Conservation (phyloP, 2,797 vertebrate species). For the Syngnathus rostellatus region DNA sequence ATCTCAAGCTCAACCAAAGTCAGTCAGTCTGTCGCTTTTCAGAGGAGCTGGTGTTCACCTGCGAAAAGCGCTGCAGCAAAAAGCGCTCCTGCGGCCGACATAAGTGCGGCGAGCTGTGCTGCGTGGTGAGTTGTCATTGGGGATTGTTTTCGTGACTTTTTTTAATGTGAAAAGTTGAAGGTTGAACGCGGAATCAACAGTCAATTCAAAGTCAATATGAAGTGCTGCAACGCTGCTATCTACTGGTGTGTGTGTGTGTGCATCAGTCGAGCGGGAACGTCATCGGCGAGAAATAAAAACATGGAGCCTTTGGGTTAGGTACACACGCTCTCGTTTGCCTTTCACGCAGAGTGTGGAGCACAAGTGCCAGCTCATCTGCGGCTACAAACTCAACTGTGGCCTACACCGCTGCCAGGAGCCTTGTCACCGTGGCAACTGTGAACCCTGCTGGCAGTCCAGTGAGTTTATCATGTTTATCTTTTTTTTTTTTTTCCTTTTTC, state of each 20-base stretch:
- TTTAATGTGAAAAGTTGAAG: too few relatives aligned
- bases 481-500: background rate
- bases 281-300: too few relatives aligned
- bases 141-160: background rate
- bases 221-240: too few relatives aligned
- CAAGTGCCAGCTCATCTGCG: slow-evolving; percentile 87
- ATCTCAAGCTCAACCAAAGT: too few relatives aligned
- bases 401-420: slow-evolving; percentile 93
- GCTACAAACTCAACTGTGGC: slow-evolving; percentile 93
- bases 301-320: too few relatives aligned
- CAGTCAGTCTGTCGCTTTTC: background rate
- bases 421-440: slow-evolving; percentile 95
- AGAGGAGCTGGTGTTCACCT: slow-evolving; percentile 85
- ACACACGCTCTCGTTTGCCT: too few relatives aligned
- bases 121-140: slow-evolving; percentile 77
- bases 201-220: too few relatives aligned
- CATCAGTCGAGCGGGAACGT: too few relatives aligned
- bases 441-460: slow-evolving; percentile 97
- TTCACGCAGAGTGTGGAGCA: slow-evolving; percentile 77
- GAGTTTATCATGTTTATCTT: slow-evolving; percentile 57
- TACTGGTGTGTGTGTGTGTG: too few relatives aligned
- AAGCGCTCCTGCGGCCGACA: slow-evolving; percentile 91
- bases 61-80: slow-evolving; percentile 91
- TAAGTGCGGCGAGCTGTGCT: slow-evolving; percentile 93
- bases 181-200: too few relatives aligned